Evolutionary conservation across 2,888 invertebrate species (phyloP).

Genomic region (Melanostoma scalare): DNA sequence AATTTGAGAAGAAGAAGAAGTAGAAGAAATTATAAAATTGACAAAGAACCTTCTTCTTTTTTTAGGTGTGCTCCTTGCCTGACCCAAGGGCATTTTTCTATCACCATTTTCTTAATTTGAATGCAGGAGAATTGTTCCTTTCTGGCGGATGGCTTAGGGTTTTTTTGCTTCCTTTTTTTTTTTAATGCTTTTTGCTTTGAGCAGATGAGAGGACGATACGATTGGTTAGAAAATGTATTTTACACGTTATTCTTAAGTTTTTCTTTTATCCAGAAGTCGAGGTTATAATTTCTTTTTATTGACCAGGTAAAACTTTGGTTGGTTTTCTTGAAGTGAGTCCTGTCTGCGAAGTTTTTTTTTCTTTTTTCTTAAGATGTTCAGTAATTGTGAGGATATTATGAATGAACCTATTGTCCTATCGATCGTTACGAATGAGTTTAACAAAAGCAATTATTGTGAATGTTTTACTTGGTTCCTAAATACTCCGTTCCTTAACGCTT

Average conservation of each 20-base stretch:
- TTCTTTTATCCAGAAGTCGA: constrained; percentile 19
- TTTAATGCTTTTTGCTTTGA: neutral
- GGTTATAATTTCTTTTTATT: neutral
- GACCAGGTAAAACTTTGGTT: constrained; percentile 6
- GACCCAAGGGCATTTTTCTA: constrained; percentile 56
- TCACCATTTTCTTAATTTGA: constrained; percentile 63
- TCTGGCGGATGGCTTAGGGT: too few relatives aligned
- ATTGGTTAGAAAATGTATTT: constrained; percentile 43
- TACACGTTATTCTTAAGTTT: constrained; percentile 49
- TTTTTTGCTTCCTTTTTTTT: constrained; percentile 1
- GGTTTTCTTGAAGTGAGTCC: constrained; percentile 13
- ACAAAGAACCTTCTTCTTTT: constrained; percentile 41
- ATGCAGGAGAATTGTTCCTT: constrained; percentile 46
- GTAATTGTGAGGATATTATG: too few relatives aligned
- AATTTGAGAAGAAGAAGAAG: constrained; percentile 60
- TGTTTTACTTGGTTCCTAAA: too few relatives aligned
- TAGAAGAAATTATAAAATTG: constrained; percentile 66
- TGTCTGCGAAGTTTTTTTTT: neutral
- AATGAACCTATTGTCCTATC: too few relatives aligned
- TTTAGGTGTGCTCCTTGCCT: neutral
- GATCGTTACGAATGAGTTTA: too few relatives aligned
- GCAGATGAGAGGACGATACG: constrained; percentile 11
- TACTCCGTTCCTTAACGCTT: too few relatives aligned
- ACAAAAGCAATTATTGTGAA: too few relatives aligned
- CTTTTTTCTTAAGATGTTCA: neutral